Conservation (phyloP, 2,888 invertebrate genomes). For the Pandemis corylana region DNA sequence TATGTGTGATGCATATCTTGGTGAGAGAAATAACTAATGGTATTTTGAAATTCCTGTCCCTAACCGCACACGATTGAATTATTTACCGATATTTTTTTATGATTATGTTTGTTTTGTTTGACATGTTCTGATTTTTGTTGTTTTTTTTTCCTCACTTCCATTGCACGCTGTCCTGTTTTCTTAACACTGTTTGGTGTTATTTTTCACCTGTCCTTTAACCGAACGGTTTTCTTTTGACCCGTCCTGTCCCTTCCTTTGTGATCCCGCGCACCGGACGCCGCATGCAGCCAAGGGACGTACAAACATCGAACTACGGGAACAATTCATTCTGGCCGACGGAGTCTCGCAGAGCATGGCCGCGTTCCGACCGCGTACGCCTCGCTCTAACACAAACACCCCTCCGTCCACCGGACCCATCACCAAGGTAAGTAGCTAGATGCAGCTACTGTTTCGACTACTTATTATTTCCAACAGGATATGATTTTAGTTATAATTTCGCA, state of each 20-base stretch:
- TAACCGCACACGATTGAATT: slow-evolving; percentile 76
- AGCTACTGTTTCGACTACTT: slow-evolving; percentile 56
- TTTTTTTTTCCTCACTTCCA: slow-evolving; percentile 82
- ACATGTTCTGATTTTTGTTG: slow-evolving; percentile 83
- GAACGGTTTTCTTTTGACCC: slow-evolving; percentile 74
- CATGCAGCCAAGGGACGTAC: slow-evolving; percentile 99
- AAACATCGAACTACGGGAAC: slow-evolving; percentile 99
- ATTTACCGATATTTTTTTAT: slow-evolving; percentile 58
- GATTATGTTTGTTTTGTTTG: slow-evolving; percentile 79
- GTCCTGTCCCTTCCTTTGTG: slow-evolving; percentile 63
- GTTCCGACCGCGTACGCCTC: slow-evolving; percentile 97
- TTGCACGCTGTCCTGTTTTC: slow-evolving; percentile 79
- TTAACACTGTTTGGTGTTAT: slow-evolving; percentile 76
- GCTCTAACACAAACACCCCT: slow-evolving; percentile 89
- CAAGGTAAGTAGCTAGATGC: slow-evolving; percentile 89
- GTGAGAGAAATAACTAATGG: slow-evolving; percentile 80
- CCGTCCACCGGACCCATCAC: slow-evolving; percentile 95
- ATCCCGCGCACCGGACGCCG: slow-evolving; percentile 81
- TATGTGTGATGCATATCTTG: slow-evolving; percentile 69
- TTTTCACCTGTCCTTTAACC: slow-evolving; percentile 72
- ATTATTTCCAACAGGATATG: slow-evolving; percentile 72
- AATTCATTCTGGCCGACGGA: slow-evolving; percentile 99
- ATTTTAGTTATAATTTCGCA: slow-evolving; percentile 73
- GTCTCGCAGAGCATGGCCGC: slow-evolving; percentile 99
- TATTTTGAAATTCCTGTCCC: slow-evolving; percentile 78